Percentiles rank a stretch among this genome's conserved stretches.
phyloP scores from a whole-genome alignment of 2,888 invertebrate species.

The Machimus rusticus region DNA sequence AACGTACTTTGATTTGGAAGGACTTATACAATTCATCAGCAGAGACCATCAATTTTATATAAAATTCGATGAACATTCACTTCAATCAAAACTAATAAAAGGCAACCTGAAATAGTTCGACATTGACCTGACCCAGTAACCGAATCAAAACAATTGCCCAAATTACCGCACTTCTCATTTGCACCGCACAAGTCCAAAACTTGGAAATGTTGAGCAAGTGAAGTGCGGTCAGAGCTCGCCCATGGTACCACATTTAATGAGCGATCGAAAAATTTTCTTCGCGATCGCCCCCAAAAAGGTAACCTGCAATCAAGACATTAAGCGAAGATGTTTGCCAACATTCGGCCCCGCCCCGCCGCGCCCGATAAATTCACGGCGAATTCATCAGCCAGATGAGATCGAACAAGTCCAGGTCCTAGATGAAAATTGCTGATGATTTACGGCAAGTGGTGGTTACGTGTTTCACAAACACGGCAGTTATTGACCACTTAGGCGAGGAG shows the following conservation, averaged over 20 bases:
- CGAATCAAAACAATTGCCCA: background rate
- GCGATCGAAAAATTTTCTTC: background rate
- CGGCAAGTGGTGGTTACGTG: background rate
- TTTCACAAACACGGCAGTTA: background rate
- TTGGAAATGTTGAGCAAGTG: background rate
- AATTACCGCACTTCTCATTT: background rate
- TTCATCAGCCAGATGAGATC: background rate
- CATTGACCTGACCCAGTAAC: background rate
- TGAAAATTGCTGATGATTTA: background rate
- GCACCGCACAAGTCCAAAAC: background rate
- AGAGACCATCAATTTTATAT: background rate
- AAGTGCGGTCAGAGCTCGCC: background rate
- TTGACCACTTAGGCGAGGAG: background rate
- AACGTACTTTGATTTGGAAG: background rate
- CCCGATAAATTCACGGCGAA: background rate
- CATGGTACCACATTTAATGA: background rate
- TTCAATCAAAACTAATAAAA: background rate
- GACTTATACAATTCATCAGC: background rate
- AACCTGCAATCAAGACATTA: conserved; percentile 15
- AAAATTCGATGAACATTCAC: background rate
- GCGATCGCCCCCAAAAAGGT: background rate
- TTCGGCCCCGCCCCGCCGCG: background rate
- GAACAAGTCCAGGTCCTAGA: background rate
- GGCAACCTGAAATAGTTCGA: background rate
- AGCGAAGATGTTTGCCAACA: conserved; percentile 11